phyloP scores from a whole-genome alignment of 2,888 invertebrate genomes.

The Agrenia bidenticulata region DNA sequence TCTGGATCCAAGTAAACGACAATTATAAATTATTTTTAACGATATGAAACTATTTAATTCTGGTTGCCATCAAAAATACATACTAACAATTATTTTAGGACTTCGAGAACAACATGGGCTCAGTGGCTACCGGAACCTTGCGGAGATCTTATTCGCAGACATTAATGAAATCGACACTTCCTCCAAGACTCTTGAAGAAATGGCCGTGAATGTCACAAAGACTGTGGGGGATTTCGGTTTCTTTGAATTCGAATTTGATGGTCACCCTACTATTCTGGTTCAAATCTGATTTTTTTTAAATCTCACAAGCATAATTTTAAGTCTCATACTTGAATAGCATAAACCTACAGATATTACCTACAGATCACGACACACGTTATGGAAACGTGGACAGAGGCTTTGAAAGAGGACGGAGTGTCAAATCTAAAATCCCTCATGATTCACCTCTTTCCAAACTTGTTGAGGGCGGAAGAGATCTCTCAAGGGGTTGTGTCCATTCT shows the following conservation, averaged over 20 bases:
- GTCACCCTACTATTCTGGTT: background rate
- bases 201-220: background rate
- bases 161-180: background rate
- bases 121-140: background rate
- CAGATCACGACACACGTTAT: too few relatives aligned
- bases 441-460: too few relatives aligned
- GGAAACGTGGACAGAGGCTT: too few relatives aligned
- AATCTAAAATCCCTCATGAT: too few relatives aligned
- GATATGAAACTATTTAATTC: background rate
- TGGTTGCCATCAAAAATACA: background rate
- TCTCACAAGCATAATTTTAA: too few relatives aligned
- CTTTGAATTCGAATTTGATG: background rate
- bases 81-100: background rate
- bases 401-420: too few relatives aligned
- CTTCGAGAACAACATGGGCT: background rate
- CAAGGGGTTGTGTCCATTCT: too few relatives aligned
- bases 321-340: too few relatives aligned
- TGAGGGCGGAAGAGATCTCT: too few relatives aligned
- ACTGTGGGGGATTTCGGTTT: conserved; percentile 2
- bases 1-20: conserved; percentile 12
- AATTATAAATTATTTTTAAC: background rate
- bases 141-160: background rate
- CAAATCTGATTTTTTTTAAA: too few relatives aligned
- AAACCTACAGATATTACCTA: too few relatives aligned
- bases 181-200: background rate